Percentiles rank a stretch among this genome's conserved stretches.
phyloP scores from a whole-genome alignment of 1,140 invertebrate species.

The Dryas iulia region DNA sequence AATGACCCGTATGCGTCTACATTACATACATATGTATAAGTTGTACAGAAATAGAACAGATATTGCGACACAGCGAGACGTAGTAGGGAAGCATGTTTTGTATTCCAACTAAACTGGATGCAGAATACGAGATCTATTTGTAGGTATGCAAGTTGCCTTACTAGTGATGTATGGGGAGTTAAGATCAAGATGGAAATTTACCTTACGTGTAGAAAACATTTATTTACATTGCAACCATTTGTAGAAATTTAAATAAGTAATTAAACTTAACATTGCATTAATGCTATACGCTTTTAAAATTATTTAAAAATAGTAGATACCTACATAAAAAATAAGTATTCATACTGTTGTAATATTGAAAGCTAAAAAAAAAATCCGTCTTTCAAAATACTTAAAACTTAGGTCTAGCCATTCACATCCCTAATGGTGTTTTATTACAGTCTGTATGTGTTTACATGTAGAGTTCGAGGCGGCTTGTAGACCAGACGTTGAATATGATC shows the following conservation, averaged over 20 bases:
- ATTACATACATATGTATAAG: slow-evolving; percentile 35
- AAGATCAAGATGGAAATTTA: slow-evolving; percentile 16
- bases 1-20: slow-evolving; percentile 29
- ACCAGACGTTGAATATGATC: slow-evolving; percentile 49
- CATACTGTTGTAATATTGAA: no score
- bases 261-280: neutral
- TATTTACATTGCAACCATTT: neutral
- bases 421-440: slow-evolving; percentile 7
- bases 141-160: slow-evolving; percentile 21
- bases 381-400: neutral
- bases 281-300: neutral
- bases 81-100: slow-evolving; percentile 49
- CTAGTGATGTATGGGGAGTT: slow-evolving; percentile 25
- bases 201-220: slow-evolving; percentile 1
- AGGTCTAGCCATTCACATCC: neutral
- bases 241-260: neutral
- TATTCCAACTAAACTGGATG: slow-evolving; percentile 46
- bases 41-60: slow-evolving; percentile 48
- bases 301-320: no score
- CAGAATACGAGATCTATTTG: slow-evolving; percentile 38
- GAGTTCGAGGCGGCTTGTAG: slow-evolving; percentile 42
- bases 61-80: slow-evolving; percentile 42
- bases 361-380: no score
- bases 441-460: slow-evolving; percentile 37
- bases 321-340: no score